These are phyloP conservation scores for Empis livida DNA, from an alignment of 2,888 invertebrate genomes.

Conservation along the genomic window DNA sequence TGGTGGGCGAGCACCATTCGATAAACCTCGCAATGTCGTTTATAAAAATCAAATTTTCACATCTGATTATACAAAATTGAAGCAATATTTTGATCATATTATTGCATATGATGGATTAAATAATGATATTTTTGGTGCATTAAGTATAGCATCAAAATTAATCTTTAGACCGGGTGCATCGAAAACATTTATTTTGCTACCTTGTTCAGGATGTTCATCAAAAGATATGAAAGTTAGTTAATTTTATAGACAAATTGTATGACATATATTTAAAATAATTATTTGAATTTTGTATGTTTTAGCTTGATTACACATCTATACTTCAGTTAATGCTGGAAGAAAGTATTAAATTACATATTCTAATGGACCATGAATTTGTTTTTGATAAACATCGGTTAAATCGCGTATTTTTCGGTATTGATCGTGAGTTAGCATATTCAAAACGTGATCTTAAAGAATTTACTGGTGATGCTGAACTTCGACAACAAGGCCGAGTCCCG, in stretches of 20 bases:
- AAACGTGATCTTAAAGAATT: conserved; percentile 58
- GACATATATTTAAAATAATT: background rate
- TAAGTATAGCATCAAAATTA: conserved; percentile 56
- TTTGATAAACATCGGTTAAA: conserved; percentile 57
- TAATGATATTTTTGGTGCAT: conserved; percentile 61
- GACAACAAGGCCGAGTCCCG: conserved; percentile 60
- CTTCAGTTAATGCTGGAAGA: conserved; percentile 70
- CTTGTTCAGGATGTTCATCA: conserved; percentile 63
- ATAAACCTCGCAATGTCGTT: conserved; percentile 58
- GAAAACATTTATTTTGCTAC: conserved; percentile 66
- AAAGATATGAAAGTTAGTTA: conserved; percentile 50
- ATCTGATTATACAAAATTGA: conserved; percentile 43
- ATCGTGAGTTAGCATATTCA: conserved; percentile 62
- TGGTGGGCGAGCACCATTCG: conserved; percentile 64
- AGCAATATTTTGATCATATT: conserved; percentile 55
- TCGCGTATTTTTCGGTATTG: conserved; percentile 68
- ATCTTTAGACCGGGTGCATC: conserved; percentile 74
- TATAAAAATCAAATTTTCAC: conserved; percentile 59
- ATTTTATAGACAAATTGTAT: background rate
- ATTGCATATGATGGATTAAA: conserved; percentile 44
- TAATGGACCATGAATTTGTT: conserved; percentile 70
- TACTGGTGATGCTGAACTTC: conserved; percentile 56
- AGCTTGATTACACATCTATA: conserved; percentile 72
- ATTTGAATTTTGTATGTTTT: background rate
- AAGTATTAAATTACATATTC: conserved; percentile 65